Evolutionary conservation across 2,797 vertebrate genomes (phyloP).

Genomic region (Hypotaenidia okinawae): DNA sequence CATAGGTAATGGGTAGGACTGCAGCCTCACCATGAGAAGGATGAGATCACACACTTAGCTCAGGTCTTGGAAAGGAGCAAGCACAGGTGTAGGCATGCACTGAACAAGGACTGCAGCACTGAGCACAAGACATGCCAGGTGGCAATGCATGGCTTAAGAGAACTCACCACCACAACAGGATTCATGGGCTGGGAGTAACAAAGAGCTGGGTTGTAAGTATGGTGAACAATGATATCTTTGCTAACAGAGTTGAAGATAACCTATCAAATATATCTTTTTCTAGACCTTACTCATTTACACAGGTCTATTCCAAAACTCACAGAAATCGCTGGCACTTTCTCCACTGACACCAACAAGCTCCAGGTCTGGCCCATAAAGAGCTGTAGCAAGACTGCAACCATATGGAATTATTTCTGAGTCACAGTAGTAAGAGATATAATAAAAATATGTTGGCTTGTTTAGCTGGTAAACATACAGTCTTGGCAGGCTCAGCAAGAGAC

Average conservation of each 20-base stretch:
- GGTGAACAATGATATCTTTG: neutral
- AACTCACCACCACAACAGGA: neutral
- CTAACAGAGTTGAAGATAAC: neutral
- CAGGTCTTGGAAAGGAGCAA: neutral
- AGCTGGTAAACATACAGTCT: constrained; percentile 27
- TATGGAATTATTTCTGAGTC: constrained; percentile 69
- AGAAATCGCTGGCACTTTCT: neutral
- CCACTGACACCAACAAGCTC: neutral
- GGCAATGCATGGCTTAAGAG: accelerated
- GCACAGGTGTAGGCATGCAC: neutral
- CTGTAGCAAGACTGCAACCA: constrained; percentile 47
- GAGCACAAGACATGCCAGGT: neutral
- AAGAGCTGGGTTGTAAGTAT: neutral
- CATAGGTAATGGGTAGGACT: accelerated
- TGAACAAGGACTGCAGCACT: too few species aligned
- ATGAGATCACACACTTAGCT: neutral
- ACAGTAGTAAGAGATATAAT: constrained; percentile 63
- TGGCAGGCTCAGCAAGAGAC: constrained; percentile 1
- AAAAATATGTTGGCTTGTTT: constrained; percentile 67
- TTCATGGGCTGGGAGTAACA: neutral
- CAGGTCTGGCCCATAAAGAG: neutral
- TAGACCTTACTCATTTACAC: neutral
- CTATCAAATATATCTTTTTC: neutral
- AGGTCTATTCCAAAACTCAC: neutral
- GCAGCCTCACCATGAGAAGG: neutral